These are phyloP conservation scores for Neodiprion pinetum DNA, from an alignment of 1,140 invertebrate genomes.

Conservation along the genomic window DNA sequence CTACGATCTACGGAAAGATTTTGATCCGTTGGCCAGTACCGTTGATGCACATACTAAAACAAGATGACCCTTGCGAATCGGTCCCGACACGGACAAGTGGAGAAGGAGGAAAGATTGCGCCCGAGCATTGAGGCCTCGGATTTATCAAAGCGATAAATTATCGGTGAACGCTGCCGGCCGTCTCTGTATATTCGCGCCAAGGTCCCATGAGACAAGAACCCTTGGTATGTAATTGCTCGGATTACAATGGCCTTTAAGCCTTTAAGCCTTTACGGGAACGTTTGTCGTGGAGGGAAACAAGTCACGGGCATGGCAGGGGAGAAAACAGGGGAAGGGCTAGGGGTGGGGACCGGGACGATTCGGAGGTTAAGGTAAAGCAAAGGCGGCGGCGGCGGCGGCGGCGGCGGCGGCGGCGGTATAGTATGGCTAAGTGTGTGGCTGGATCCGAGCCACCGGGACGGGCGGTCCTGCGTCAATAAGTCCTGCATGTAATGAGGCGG, in stretches of 20 bases:
- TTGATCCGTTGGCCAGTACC: neutral
- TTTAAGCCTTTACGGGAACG: slow-evolving; percentile 16
- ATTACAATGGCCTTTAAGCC: slow-evolving; percentile 4
- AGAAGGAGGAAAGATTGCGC: neutral
- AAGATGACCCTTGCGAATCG: neutral
- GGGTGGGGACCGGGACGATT: slow-evolving; percentile 11
- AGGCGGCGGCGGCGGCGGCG: neutral
- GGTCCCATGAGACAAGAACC: slow-evolving; percentile 4
- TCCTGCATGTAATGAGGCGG: slow-evolving; percentile 45
- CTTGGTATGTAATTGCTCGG: slow-evolving; percentile 7
- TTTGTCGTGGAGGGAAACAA: neutral
- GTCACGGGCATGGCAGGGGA: slow-evolving; percentile 1
- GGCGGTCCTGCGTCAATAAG: slow-evolving; percentile 45
- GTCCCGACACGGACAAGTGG: neutral
- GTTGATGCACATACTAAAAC: neutral
- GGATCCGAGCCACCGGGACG: slow-evolving; percentile 32
- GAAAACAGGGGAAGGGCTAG: slow-evolving; percentile 19
- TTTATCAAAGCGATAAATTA: slow-evolving; percentile 2
- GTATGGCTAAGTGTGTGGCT: slow-evolving; percentile 8
- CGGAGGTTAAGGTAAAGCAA: slow-evolving; percentile 6
- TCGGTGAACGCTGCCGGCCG: neutral
- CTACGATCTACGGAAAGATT: neutral
- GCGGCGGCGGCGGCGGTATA: neutral
- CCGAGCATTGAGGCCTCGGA: neutral
- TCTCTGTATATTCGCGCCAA: neutral